Percentiles rank a stretch among this genome's conserved stretches.
Conservation (phyloP, 2,797 vertebrate genomes). For the Antrozous pallidus region DNA sequence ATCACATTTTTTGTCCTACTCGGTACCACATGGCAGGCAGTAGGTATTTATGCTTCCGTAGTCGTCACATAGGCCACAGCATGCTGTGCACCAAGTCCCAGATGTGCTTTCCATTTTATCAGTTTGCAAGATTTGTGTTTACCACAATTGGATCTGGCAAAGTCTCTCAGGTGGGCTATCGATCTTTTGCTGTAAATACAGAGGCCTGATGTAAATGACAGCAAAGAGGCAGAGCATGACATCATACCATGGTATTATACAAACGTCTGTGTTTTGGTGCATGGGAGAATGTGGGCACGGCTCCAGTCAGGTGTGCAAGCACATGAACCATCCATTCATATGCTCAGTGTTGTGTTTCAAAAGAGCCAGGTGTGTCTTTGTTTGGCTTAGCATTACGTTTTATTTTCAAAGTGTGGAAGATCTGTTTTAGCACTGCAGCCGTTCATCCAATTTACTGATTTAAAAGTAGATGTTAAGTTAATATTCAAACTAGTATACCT, state of each 20-base stretch:
- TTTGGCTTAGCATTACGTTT: conserved; percentile 33
- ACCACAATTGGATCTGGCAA: not conserved
- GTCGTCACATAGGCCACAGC: not conserved
- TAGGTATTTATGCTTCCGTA: not conserved
- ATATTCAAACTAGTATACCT: conserved; percentile 37
- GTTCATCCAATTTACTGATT: conserved; percentile 38
- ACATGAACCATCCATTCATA: not conserved
- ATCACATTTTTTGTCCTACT: not conserved
- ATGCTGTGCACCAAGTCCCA: not conserved
- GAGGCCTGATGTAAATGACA: not conserved
- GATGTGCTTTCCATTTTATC: not conserved
- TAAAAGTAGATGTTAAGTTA: conserved; percentile 51
- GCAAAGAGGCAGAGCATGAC: not conserved
- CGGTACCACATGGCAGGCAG: too few relatives aligned
- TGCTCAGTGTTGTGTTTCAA: not conserved
- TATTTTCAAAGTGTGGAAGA: conserved; percentile 41
- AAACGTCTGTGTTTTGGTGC: not conserved
- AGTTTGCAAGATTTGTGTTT: not conserved
- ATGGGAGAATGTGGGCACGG: not conserved
- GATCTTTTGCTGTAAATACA: not conserved
- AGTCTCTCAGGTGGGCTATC: not conserved
- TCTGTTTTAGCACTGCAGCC: not conserved
- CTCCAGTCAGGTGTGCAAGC: not conserved
- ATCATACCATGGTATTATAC: not conserved
- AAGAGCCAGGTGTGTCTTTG: conserved; percentile 36